Percentiles rank a stretch among this genome's conserved stretches.
Conservation (phyloP, 2,113 vertebrate genomes). For the Spea bombifrons region DNA sequence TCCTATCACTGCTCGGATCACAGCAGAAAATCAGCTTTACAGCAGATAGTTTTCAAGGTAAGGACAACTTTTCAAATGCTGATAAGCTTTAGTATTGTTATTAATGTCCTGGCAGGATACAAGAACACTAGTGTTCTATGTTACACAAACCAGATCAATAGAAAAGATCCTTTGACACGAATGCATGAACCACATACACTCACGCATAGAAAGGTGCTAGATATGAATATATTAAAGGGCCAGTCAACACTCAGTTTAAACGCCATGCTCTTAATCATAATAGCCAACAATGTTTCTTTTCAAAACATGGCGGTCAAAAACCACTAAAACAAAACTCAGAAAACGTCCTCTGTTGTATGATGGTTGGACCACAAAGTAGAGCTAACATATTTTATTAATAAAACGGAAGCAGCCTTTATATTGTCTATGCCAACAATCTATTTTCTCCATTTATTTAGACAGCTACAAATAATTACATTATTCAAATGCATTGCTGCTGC, state of each 20-base stretch:
- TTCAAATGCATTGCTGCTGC: not conserved
- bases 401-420: not conserved
- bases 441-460: constrained; percentile 6
- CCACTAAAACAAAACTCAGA: too few species aligned
- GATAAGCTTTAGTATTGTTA: constrained; percentile 33
- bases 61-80: not conserved
- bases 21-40: too few species aligned
- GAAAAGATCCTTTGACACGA: not conserved
- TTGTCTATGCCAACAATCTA: not conserved
- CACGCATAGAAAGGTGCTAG: too few species aligned
- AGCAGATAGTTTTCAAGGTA: constrained; percentile 10
- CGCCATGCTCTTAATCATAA: too few species aligned
- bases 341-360: too few species aligned
- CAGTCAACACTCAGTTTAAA: too few species aligned
- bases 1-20: too few species aligned
- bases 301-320: too few species aligned
- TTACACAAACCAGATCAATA: not conserved
- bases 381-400: too few species aligned
- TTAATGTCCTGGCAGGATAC: constrained; percentile 29
- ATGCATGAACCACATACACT: not conserved
- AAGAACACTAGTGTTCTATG: not conserved
- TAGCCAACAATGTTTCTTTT: too few species aligned
- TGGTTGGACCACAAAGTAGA: too few species aligned
- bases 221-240: too few species aligned
- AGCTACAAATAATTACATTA: constrained; percentile 2